Base-by-base conservation (phyloP, 2,888 invertebrate genomes). In the Drosophila austrosaltans region DNA sequence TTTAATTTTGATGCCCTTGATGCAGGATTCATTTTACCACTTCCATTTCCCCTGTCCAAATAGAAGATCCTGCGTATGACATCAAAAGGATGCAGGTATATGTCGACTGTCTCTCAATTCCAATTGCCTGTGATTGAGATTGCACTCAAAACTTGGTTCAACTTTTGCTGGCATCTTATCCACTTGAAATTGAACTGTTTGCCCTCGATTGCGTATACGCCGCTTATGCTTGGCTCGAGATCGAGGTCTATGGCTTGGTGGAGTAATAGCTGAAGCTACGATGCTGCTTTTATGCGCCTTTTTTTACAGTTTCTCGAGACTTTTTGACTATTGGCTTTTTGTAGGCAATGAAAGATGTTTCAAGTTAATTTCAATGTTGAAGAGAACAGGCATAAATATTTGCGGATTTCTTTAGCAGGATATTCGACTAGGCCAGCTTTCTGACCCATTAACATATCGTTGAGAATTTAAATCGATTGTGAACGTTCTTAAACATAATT, bases 361-460 rank as follows among this genome's bases (percentile, higher is more conserved):
- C 8, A 83, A 66, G 1, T 68, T 65, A n/a, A 81, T 70, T 0
- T 25, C 28, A 2, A 69, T 16, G n/a, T 72, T 48, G 2, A 56
- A n/a, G 3, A 79, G 16, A 2, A 60, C 20, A 2, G 84, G 74
- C 63, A 74, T 62, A 22, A 84, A 81, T 16, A 82, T 8, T 22
- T 81, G 71, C 10, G 84, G 57, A 16, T 16, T 16, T 78, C 79
- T 0, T 22, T 58, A 2, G 66, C 69, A 3, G 75, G 75, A 60
- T 63, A 44, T 54, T 81, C 73, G 12, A 81, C 81, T 30, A 81
- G 53, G 30, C 78, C 58, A 12, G 70, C 69, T 32, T 58, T 78
- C 40, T 61, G 54, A 36, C 60, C 66, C 10, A 77, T n/a, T 60
- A 82, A 58, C 10, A 82, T 32, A 81, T 79, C 59, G 84, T 59